These are phyloP conservation scores for Agrochola lychnidis DNA, from an alignment of 2,888 invertebrate species.

Conservation along the genomic window DNA sequence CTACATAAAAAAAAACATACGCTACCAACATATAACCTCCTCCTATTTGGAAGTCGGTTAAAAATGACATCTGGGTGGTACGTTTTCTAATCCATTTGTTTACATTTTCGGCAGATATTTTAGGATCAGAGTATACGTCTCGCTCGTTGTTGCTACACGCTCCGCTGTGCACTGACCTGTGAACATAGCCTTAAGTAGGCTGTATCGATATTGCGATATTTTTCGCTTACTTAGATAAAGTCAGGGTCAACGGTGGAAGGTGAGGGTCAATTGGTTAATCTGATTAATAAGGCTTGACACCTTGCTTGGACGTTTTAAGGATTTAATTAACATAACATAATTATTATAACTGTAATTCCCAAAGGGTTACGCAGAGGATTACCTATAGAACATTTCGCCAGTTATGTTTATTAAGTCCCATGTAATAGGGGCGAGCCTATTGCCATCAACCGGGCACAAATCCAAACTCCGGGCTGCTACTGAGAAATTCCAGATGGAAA, in stretches of 20 bases:
- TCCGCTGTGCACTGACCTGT: background rate
- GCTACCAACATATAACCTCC: no score
- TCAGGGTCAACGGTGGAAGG: constrained; percentile 3
- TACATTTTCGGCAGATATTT: background rate
- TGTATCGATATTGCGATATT: constrained; percentile 9
- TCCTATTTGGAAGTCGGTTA: no score
- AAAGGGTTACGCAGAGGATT: no score
- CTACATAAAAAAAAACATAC: no score
- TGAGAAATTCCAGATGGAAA: no score
- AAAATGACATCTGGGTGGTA: background rate
- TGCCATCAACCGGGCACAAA: no score
- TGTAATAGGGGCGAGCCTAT: no score
- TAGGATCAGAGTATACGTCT: background rate
- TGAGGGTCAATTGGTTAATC: constrained; percentile 10
- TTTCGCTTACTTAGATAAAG: constrained; percentile 5
- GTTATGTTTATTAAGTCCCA: no score
- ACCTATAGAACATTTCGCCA: no score
- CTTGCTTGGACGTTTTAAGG: background rate
- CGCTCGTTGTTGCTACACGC: constrained; percentile 3
- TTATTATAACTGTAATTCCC: no score
- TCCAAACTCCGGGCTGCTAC: no score
- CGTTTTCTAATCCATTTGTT: background rate
- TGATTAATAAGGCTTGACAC: constrained; percentile 1
- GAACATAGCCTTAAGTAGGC: background rate
- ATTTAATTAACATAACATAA: background rate